Evolutionary conservation across 2,888 invertebrate genomes (phyloP).

Genomic region (Lasioglossum villosulum): DNA sequence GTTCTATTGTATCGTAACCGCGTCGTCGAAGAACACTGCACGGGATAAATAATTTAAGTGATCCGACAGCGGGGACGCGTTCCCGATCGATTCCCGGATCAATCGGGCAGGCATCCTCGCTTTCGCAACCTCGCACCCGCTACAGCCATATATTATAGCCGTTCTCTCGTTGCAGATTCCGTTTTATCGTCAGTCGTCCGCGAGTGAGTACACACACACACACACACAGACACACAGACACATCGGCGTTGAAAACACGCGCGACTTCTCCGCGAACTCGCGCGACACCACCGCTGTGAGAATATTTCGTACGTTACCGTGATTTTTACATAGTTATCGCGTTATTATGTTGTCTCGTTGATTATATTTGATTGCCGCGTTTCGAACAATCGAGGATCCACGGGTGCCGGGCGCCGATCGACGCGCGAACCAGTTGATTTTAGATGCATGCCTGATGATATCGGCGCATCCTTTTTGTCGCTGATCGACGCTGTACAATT

Average conservation of each 20-base stretch:
- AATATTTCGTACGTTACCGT: constrained; percentile 64
- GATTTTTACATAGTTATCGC: constrained; percentile 67
- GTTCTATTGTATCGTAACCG: constrained; percentile 46
- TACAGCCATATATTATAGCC: constrained; percentile 59
- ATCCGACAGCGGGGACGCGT: constrained; percentile 36
- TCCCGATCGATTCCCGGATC: neutral
- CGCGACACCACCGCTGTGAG: constrained; percentile 59
- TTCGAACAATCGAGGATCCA: constrained; percentile 63
- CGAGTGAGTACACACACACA: constrained; percentile 34
- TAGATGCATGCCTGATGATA: constrained; percentile 56
- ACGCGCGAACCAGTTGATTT: constrained; percentile 39
- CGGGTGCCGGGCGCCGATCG: constrained; percentile 55
- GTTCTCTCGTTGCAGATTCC: constrained; percentile 69
- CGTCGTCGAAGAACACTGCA: constrained; percentile 55
- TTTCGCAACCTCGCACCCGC: constrained; percentile 44
- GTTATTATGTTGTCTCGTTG: constrained; percentile 74
- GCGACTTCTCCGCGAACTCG: too few relatives aligned
- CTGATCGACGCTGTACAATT: constrained; percentile 82
- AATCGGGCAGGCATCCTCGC: constrained; percentile 49
- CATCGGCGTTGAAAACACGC: too few relatives aligned
- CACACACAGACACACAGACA: neutral
- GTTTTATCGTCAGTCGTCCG: constrained; percentile 51
- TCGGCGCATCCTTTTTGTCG: constrained; percentile 71
- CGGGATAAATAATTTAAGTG: constrained; percentile 34
- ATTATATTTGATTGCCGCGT: constrained; percentile 68